Evolutionary conservation across 2,113 vertebrate genomes (phyloP).

Genomic region (Trematocara variabile): DNA sequence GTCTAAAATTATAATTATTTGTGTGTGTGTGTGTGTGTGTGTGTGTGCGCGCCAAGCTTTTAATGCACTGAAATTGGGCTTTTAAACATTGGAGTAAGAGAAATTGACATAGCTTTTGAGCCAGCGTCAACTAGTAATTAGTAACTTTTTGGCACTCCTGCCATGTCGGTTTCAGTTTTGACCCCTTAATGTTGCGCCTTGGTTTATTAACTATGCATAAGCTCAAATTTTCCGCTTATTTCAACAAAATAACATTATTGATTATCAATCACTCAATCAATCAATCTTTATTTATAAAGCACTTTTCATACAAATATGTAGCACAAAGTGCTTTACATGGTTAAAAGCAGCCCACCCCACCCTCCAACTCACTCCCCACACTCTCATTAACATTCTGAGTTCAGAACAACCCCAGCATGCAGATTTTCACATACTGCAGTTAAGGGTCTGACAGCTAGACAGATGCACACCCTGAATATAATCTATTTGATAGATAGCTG

Average conservation of each 20-base stretch:
- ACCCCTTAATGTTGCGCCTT: fast-evolving
- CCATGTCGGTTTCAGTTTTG: not conserved
- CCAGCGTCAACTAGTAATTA: not conserved
- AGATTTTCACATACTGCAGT: not conserved
- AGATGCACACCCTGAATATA: not conserved
- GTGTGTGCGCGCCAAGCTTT: not conserved
- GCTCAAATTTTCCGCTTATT: not conserved
- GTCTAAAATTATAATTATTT: not conserved
- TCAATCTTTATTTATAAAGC: too few relatives aligned
- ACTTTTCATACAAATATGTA: too few relatives aligned
- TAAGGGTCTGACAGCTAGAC: not conserved
- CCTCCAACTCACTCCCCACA: too few relatives aligned
- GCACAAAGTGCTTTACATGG: too few relatives aligned
- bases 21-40: not conserved
- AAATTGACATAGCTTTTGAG: not conserved
- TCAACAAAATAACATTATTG: not conserved
- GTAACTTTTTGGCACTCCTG: not conserved
- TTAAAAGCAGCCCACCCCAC: too few relatives aligned
- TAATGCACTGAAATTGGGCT: not conserved
- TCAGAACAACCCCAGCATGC: not conserved
- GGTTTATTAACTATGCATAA: not conserved
- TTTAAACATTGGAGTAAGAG: not conserved
- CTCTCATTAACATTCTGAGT: not conserved
- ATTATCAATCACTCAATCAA: not conserved
- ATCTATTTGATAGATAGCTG: not conserved